Base-by-base conservation (phyloP, 2,113 vertebrate species). In the Poeciliopsis retropinna region DNA sequence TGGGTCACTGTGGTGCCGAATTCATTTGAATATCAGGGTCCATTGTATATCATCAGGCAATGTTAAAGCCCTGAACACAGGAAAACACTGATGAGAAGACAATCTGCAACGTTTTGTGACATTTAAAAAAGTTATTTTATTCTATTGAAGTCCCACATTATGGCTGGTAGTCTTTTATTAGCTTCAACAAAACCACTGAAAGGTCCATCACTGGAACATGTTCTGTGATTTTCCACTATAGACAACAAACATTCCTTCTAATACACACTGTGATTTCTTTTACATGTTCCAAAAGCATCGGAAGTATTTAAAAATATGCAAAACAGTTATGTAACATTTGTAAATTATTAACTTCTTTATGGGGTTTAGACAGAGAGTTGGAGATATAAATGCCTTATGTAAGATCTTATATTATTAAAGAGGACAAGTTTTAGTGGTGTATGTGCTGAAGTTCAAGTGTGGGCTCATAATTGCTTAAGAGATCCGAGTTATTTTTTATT, bases 291-390 rank as follows among this genome's bases (percentile, higher is more conserved):
- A 62, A 85, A 84, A 85, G 82, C 67, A 79, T 88, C 60, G 72
- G 63, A 88, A 85, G 77, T 76, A 88, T 88, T 89, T 86, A 82
- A 89, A 90, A 92, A 92, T 93, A 93, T 92, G 92, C 91, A 91
- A 92, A 93, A 88, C 75, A 87, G 86, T 93, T 92, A 88, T 86
- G 90, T 91, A 93, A 93, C 74, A 91, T 78, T 86, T 89, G 67
- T 93, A 86, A 92, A 94, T 94, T 87, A 93, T 93, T 94, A 86
- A 94, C 83, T 84, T 93, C 87, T 92, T 94, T 91, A 92, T 94
- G 89, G 92, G 88, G 78, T 85, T 90, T 85, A 87, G 87, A 92
- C 89, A 92, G 88, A 90, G 88, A 78, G 81, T 87, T 86, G 75
- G 89, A 93, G 79, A 88, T 87, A 92, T 89, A 91, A 92, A 94